Evolutionary conservation across 2,113 vertebrate species (phyloP).

Genomic region (Triplophysa rosa): DNA sequence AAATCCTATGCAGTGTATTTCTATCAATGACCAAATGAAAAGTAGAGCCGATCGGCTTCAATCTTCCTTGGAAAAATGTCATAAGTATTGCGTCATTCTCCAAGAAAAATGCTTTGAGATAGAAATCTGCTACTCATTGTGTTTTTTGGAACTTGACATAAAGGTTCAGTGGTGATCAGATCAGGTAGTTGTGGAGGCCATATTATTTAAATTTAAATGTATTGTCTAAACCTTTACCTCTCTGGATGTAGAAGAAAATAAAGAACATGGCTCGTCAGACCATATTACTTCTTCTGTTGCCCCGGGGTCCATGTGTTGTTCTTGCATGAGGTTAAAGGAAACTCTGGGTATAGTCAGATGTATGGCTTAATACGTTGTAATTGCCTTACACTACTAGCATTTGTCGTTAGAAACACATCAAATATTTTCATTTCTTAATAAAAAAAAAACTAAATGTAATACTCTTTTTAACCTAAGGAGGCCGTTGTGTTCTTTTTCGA

Average conservation of each 20-base stretch:
- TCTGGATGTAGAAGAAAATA: neutral
- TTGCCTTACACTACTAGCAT: no score
- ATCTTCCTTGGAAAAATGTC: constrained; percentile 20
- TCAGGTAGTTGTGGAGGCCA: neutral
- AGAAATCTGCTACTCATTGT: constrained; percentile 1
- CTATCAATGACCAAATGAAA: constrained; percentile 21
- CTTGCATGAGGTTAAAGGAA: neutral
- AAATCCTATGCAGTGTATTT: neutral
- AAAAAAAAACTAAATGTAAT: no score
- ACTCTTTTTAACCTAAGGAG: no score
- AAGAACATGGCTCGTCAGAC: neutral
- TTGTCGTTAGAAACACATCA: no score
- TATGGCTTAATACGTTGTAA: no score
- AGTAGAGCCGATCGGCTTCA: neutral
- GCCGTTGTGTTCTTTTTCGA: no score
- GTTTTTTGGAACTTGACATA: neutral
- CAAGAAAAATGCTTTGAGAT: constrained; percentile 16
- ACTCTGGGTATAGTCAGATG: no score
- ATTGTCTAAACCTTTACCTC: neutral
- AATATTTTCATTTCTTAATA: no score
- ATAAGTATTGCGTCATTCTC: constrained; percentile 30
- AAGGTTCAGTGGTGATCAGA: neutral
- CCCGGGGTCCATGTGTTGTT: neutral
- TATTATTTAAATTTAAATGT: neutral
- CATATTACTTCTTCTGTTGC: neutral